A percentile compares a stretch with the other conserved stretches of the same genome.
Conservation (phyloP, 2,797 vertebrate genomes). For the Sebastes nivosus region DNA sequence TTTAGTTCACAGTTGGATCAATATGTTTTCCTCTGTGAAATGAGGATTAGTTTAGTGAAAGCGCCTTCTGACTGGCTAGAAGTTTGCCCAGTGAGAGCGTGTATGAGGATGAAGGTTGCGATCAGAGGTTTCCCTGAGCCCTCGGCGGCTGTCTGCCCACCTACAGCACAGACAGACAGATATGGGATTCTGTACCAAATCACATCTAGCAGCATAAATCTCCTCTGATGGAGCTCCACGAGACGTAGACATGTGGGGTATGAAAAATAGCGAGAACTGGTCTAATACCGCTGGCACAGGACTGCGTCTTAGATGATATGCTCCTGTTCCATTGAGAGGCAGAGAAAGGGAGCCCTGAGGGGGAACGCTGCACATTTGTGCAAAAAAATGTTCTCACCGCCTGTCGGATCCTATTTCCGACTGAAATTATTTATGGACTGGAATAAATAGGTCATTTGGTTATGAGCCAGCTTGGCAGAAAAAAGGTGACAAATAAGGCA, state of each 20-base stretch:
- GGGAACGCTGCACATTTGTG: constrained; percentile 32
- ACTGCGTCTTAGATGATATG: constrained; percentile 28
- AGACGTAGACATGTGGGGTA: constrained; percentile 10
- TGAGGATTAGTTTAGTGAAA: background rate
- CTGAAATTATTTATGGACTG: constrained; percentile 62
- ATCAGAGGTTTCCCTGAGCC: constrained; percentile 29
- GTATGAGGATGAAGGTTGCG: constrained; percentile 5
- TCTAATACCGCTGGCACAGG: constrained; percentile 7
- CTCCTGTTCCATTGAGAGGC: constrained; percentile 18
- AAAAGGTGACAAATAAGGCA: constrained; percentile 47
- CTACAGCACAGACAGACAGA: constrained; percentile 8
- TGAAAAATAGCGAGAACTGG: constrained; percentile 8
- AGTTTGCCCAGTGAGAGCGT: background rate
- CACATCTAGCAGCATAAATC: constrained; percentile 38
- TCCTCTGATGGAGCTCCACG: constrained; percentile 8
- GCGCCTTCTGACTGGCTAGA: background rate
- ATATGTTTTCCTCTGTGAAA: background rate
- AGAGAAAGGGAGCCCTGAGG: background rate
- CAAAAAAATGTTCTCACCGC: constrained; percentile 37
- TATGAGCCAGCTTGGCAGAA: constrained; percentile 49
- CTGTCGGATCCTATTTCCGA: constrained; percentile 45
- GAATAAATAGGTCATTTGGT: constrained; percentile 68
- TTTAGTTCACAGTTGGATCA: background rate
- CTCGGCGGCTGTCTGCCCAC: constrained; percentile 9
- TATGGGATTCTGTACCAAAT: constrained; percentile 31